These are phyloP conservation scores for Prionace glauca DNA, from an alignment of 2,797 vertebrate genomes.

Conservation along the genomic window DNA sequence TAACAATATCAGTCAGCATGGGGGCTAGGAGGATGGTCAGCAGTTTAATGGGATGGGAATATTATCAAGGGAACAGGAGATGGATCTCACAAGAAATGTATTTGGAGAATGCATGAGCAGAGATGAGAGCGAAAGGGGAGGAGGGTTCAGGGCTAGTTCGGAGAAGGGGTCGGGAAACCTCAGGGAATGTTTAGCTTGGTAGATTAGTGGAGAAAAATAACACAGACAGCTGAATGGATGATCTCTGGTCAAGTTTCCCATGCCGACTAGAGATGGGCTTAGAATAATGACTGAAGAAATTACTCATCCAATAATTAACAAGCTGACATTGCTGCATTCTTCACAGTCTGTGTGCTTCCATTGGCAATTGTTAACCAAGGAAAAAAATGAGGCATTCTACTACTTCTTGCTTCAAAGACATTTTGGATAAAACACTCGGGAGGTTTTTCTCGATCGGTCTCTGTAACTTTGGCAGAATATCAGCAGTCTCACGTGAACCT, in stretches of 20 bases:
- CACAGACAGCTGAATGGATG: neutral
- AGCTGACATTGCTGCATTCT: neutral
- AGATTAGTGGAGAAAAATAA: neutral
- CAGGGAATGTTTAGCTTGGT: neutral
- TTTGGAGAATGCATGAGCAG: neutral
- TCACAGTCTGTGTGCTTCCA: neutral
- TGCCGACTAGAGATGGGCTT: neutral
- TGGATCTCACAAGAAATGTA: neutral
- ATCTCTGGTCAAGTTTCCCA: neutral
- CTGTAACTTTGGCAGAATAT: neutral
- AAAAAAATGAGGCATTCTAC: neutral
- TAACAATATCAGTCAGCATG: neutral
- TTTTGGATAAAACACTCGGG: neutral
- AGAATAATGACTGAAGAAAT: neutral
- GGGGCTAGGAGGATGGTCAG: neutral
- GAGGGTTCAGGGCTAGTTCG: neutral
- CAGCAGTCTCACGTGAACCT: too few relatives aligned
- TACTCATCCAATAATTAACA: neutral
- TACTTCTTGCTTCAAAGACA: neutral
- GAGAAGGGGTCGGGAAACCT: neutral
- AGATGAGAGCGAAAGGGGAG: neutral
- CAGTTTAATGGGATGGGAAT: neutral
- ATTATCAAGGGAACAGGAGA: neutral
- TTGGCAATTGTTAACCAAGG: neutral
- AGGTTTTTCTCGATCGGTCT: neutral